phyloP scores from a whole-genome alignment of 2,888 invertebrate species.

The Archips xylosteana region DNA sequence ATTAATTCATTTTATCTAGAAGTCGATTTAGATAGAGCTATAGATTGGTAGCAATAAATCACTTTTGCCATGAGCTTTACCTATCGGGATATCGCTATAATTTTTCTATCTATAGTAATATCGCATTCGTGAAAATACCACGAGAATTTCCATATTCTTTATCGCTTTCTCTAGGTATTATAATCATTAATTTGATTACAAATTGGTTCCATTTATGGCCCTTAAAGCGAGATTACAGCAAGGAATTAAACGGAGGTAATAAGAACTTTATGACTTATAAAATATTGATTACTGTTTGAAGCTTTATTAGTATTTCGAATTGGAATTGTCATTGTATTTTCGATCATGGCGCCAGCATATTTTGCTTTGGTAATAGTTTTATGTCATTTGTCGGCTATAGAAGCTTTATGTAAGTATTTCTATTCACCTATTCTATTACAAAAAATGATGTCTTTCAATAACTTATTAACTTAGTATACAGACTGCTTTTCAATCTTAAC shows the following conservation, averaged over 20 bases:
- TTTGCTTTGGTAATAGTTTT: neutral
- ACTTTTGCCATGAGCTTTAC: too few species aligned
- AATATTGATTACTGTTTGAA: conserved; percentile 1
- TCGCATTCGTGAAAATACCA: too few species aligned
- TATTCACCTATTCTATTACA: neutral
- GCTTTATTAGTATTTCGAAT: neutral
- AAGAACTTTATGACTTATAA: conserved; percentile 10
- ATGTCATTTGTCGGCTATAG: neutral
- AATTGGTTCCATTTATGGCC: conserved; percentile 7
- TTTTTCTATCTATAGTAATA: too few species aligned
- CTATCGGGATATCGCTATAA: too few species aligned
- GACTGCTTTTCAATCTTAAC: too few species aligned
- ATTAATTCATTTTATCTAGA: too few species aligned
- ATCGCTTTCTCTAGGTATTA: too few species aligned
- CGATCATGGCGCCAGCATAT: neutral
- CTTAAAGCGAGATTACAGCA: conserved; percentile 1
- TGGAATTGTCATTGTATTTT: neutral
- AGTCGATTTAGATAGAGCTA: too few species aligned
- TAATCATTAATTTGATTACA: neutral
- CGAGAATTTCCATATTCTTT: too few species aligned
- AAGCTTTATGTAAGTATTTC: conserved; percentile 5
- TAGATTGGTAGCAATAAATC: too few species aligned
- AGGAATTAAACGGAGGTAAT: neutral
- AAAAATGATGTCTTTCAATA: too few species aligned
- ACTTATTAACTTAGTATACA: too few species aligned